phyloP scores from a whole-genome alignment of 2,888 invertebrate genomes.

The Ichneumon xanthorius region DNA sequence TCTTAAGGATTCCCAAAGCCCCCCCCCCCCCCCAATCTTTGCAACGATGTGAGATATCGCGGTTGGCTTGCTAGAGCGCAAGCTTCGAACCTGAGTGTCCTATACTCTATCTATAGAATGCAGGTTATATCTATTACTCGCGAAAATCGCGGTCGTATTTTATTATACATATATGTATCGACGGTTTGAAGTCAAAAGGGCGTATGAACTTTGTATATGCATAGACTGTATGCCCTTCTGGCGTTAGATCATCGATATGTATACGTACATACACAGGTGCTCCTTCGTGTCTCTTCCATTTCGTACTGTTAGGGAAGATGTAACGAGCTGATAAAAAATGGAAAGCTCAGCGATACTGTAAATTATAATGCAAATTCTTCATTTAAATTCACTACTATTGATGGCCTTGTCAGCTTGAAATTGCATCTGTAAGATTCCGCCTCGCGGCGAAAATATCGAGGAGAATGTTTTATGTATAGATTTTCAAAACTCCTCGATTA shows the following conservation, averaged over 20 bases:
- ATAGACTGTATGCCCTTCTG: not conserved
- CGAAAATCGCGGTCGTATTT: conserved; percentile 27
- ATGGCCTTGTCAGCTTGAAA: conserved; percentile 11
- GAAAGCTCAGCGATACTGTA: conserved; percentile 25
- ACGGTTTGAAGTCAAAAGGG: not conserved
- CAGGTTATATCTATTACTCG: not conserved
- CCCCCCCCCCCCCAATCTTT: conserved; percentile 68
- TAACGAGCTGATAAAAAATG: conserved; percentile 26
- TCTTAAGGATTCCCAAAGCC: conserved; percentile 74
- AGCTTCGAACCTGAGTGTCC: conserved; percentile 21
- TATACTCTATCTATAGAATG: conserved; percentile 23
- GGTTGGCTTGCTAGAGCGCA: conserved; percentile 16
- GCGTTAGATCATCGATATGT: not conserved
- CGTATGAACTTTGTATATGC: not conserved
- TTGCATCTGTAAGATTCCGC: not conserved
- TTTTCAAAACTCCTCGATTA: not conserved
- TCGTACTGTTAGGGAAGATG: conserved; percentile 10
- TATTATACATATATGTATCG: conserved; percentile 4
- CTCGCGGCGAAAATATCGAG: not conserved
- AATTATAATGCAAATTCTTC: conserved; percentile 19
- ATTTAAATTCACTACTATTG: conserved; percentile 11
- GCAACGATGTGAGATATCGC: conserved; percentile 65
- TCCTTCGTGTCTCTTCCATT: not conserved
- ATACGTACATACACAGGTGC: not conserved
- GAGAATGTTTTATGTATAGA: not conserved